phyloP scores from a whole-genome alignment of 2,113 vertebrate genomes.

The Saguinus midas region DNA sequence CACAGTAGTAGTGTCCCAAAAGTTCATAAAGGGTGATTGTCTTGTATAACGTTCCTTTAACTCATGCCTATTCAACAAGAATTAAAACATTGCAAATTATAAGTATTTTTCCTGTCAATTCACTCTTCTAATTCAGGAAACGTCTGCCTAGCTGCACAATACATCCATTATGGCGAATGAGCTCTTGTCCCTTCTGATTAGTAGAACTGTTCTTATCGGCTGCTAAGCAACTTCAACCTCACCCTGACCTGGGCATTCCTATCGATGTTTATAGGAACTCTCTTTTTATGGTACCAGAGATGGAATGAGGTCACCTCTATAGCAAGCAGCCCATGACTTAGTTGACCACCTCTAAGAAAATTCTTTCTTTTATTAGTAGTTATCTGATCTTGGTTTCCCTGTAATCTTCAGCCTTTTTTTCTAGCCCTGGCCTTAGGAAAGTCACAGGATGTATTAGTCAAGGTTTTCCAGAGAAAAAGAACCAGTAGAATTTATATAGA shows the following conservation, averaged over 20 bases:
- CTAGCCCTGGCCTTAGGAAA: neutral
- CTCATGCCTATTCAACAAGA: neutral
- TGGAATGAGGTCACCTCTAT: neutral
- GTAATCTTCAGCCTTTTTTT: neutral
- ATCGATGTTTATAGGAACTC: neutral
- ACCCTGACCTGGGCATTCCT: neutral
- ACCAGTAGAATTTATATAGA: neutral
- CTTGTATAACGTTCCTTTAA: neutral
- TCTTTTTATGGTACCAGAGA: neutral
- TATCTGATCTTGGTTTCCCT: neutral
- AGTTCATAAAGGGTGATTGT: neutral
- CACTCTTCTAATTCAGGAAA: neutral
- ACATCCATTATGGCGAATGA: neutral
- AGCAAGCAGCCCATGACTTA: neutral
- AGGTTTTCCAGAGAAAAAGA: neutral
- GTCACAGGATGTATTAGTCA: neutral
- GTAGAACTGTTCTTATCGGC: neutral
- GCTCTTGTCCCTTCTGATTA: neutral
- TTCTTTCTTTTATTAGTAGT: neutral
- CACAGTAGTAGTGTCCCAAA: accelerated
- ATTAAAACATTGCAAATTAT: neutral
- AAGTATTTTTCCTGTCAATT: neutral
- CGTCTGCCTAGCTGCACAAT: neutral
- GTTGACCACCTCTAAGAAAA: neutral
- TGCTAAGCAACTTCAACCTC: neutral